These are phyloP conservation scores for Hydra vulgaris DNA, from an alignment of 30 jellyfish, hydroid and myxozoan genomes.

Conservation along the genomic window DNA sequence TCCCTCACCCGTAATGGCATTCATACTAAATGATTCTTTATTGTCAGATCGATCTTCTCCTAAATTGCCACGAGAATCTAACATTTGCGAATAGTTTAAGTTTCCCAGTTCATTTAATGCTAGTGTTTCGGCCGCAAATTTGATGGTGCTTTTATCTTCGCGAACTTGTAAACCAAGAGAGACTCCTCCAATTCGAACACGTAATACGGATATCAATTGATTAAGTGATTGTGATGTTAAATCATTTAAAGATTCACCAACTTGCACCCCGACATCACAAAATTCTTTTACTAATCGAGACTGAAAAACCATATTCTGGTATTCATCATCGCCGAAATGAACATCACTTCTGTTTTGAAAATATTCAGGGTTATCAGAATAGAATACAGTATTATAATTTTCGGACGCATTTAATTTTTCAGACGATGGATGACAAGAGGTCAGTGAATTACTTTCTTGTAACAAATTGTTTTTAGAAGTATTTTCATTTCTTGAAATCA, in stretches of 20 bases:
- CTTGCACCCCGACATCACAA: conserved; percentile 25
- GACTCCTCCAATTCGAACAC: conserved; percentile 38
- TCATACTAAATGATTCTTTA: conserved; percentile 28
- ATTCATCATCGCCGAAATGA: background rate
- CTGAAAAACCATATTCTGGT: background rate
- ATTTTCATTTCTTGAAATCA: background rate
- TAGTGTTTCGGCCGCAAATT: conserved; percentile 40
- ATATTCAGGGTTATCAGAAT: background rate
- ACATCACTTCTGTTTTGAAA: background rate
- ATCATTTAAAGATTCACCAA: conserved; percentile 15
- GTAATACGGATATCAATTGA: conserved; percentile 59
- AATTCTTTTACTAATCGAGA: conserved; percentile 18
- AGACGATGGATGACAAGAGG: background rate
- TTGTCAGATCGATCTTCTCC: conserved; percentile 31
- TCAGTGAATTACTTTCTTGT: background rate
- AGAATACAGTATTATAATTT: background rate
- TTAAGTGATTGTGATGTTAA: conserved; percentile 11
- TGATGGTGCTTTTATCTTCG: conserved; percentile 35
- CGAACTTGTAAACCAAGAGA: conserved; percentile 46
- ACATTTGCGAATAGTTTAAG: conserved; percentile 42
- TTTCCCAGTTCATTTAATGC: conserved; percentile 54
- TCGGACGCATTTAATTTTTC: background rate
- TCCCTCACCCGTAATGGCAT: conserved; percentile 22
- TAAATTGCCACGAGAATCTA: conserved; percentile 54
- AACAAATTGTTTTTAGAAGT: background rate